Percentiles rank a stretch among this genome's conserved stretches.
Evolutionary conservation across 1,140 invertebrate species (phyloP).

Genomic region (Dryas iulia): DNA sequence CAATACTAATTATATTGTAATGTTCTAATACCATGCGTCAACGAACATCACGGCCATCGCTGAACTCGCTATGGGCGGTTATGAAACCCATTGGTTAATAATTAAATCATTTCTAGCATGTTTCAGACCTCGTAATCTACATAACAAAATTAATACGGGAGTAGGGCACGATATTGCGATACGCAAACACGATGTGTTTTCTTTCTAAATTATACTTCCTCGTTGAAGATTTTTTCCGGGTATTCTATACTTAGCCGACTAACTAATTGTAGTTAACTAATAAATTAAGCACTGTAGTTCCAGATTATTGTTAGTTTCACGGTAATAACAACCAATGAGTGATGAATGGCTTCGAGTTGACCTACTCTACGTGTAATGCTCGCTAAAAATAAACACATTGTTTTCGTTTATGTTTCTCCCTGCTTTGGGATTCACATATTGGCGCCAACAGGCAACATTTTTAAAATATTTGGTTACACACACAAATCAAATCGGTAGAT

Average conservation of each 20-base stretch:
- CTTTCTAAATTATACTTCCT: slow-evolving; percentile 21
- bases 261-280: neutral
- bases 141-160: slow-evolving; percentile 37
- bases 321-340: neutral
- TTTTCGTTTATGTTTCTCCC: slow-evolving; percentile 21
- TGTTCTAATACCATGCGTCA: slow-evolving; percentile 20
- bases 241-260: slow-evolving; percentile 9
- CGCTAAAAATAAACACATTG: slow-evolving; percentile 37
- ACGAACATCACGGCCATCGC: slow-evolving; percentile 37
- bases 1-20: slow-evolving; percentile 8
- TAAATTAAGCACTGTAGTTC: neutral
- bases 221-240: slow-evolving; percentile 13
- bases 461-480: too few species aligned
- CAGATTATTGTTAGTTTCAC: neutral
- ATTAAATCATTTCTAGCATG: slow-evolving; percentile 28
- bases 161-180: slow-evolving; percentile 30
- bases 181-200: slow-evolving; percentile 22
- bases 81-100: slow-evolving; percentile 32
- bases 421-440: neutral
- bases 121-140: slow-evolving; percentile 36
- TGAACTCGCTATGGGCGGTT: slow-evolving; percentile 9
- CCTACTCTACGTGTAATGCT: slow-evolving; percentile 12
- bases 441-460: neutral
- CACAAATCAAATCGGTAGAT: too few species aligned
- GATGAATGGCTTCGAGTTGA: slow-evolving; percentile 34